phyloP scores from a whole-genome alignment of 2,113 vertebrate genomes.

The Mormoops blainvillei region DNA sequence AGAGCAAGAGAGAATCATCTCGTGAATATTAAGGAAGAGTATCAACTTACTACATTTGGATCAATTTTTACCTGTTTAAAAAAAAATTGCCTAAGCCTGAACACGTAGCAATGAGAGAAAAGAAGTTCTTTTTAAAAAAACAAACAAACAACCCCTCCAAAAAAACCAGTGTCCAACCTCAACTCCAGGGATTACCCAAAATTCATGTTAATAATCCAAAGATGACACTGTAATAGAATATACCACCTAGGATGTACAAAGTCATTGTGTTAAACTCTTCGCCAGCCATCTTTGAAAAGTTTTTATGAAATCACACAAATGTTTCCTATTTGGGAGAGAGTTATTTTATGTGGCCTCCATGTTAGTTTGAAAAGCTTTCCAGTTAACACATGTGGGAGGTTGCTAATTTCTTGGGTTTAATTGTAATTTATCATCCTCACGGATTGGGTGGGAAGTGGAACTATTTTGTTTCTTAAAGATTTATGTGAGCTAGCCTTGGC shows the following conservation, averaged over 20 bases:
- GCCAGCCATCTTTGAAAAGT: background rate
- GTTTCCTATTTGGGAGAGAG: background rate
- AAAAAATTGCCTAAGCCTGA: background rate
- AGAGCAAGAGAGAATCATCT: background rate
- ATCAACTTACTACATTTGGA: background rate
- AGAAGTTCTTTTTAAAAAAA: background rate
- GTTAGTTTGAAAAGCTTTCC: background rate
- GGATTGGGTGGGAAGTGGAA: background rate
- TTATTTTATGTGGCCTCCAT: background rate
- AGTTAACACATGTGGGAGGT: background rate
- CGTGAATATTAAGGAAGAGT: slow-evolving; percentile 12
- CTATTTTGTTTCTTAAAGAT: background rate
- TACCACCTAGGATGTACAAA: background rate
- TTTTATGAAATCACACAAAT: background rate
- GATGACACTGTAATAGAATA: background rate
- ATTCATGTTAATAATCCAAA: background rate
- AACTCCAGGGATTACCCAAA: background rate
- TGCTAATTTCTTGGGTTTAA: slow-evolving; percentile 15
- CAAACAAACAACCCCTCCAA: background rate
- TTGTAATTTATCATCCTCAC: background rate
- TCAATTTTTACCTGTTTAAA: background rate
- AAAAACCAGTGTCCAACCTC: background rate
- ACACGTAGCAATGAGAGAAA: background rate
- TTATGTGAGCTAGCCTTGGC: background rate
- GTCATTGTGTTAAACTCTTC: background rate